Evolutionary conservation across 1,140 invertebrate species (phyloP).

Genomic region (Marisa cornuarietis): DNA sequence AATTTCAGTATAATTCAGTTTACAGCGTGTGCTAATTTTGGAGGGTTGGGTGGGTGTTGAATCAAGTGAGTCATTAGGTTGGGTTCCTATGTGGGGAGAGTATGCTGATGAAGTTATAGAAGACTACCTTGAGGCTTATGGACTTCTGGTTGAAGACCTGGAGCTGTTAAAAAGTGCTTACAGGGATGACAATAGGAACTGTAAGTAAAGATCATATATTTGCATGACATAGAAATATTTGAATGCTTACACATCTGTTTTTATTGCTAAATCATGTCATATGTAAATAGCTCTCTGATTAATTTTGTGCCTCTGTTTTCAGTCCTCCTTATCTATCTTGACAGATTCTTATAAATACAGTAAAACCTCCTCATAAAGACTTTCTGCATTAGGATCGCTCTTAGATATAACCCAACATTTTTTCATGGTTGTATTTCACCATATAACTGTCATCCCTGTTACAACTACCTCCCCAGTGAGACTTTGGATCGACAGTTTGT

Average conservation of each 20-base stretch:
- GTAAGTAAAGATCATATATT: conserved; percentile 41
- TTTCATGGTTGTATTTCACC: too few relatives aligned
- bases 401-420: too few relatives aligned
- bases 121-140: conserved; percentile 57
- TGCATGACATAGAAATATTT: neutral
- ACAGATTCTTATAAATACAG: too few relatives aligned
- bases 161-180: conserved; percentile 63
- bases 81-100: conserved; percentile 63
- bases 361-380: too few relatives aligned
- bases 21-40: neutral
- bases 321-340: too few relatives aligned
- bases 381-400: too few relatives aligned
- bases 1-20: neutral
- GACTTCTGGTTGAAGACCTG: conserved; percentile 61
- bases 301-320: too few relatives aligned
- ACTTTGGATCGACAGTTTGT: too few relatives aligned
- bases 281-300: too few relatives aligned
- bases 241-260: neutral
- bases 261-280: neutral
- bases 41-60: neutral
- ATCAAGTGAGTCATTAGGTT: conserved; percentile 60
- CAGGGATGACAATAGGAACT: conserved; percentile 63
- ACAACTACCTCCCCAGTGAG: too few relatives aligned
- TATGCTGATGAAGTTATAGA: conserved; percentile 56
- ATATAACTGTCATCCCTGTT: too few relatives aligned